These are phyloP conservation scores for Muscicapa adusta DNA, from an alignment of 2,113 vertebrate genomes.

Conservation along the genomic window DNA sequence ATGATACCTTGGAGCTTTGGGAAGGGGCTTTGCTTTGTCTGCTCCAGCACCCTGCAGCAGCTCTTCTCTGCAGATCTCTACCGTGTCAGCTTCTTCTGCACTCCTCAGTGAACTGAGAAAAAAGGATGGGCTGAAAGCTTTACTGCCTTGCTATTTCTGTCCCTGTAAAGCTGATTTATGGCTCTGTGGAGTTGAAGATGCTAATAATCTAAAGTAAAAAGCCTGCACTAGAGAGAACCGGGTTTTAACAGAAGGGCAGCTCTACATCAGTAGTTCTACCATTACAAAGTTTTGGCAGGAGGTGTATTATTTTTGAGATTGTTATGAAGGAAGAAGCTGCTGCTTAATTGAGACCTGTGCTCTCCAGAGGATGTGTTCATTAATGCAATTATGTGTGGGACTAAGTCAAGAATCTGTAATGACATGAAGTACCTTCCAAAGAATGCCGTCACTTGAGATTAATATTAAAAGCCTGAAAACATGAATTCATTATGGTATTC, in stretches of 20 bases:
- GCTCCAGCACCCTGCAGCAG: neutral
- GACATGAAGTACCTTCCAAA: neutral
- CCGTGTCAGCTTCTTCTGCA: neutral
- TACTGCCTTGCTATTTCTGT: slow-evolving; percentile 3
- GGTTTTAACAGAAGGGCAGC: neutral
- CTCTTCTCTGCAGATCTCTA: neutral
- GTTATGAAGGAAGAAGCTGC: neutral
- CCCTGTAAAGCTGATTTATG: neutral
- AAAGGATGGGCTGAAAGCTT: neutral
- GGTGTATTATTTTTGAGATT: neutral
- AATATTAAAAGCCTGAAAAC: neutral
- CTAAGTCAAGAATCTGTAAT: neutral
- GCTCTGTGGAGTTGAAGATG: neutral
- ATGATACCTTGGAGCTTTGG: accelerated
- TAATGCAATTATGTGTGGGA: neutral
- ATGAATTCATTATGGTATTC: neutral
- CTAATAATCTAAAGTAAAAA: neutral
- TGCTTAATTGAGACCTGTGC: neutral
- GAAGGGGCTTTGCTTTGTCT: neutral
- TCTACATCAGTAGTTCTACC: neutral
- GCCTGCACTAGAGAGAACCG: neutral
- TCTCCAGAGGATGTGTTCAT: neutral
- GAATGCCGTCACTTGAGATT: neutral
- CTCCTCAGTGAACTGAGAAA: neutral
- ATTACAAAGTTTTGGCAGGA: neutral